Evolutionary conservation across 2,888 invertebrate genomes (phyloP), one percentile per base, ranked within the genome.

Genomic region (Lasioglossum morio): DNA sequence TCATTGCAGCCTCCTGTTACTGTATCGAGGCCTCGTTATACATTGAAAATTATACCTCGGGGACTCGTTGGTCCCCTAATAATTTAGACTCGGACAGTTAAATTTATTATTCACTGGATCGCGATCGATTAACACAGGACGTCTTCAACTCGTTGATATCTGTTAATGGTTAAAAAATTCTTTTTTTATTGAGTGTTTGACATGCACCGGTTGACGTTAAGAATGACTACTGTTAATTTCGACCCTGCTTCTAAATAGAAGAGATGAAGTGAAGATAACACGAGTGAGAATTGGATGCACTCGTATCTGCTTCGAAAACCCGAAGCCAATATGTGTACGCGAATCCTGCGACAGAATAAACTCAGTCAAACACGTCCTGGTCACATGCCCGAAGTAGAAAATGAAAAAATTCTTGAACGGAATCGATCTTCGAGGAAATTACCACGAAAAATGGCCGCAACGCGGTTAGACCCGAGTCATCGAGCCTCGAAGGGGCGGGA

Each of bases 401-500:
- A n/a, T n/a, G 57, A 57, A 63, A 4, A 19, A 63, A 27, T 63
- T 63, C 30, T 2, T 30, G 16, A 63, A 63, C 63, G 30, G 63
- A 16, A 48, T 78, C 69, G 75, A 82, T 76, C n/a, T 63, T 78
- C 78, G 53, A 60, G 53, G 69, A 53, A 77, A 77, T 72, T 48
- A 66, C 37, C 37, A 23, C 14, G 37, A 48, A 37, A 75, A 79
- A 84, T 73, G 74, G 78, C 77, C 70, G 80, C 70, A 40, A 14
- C 72, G 69, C 30, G 23, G 79, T 72, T 27, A 72, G 72, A 77
- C 60, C 46, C 34, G 48, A 63, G 70, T 60, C 37, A 66, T 73
- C 14, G 70, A 85, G 63, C 72, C 66, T 79, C 46, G 66, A 77
- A 82, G 83, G 76, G 74, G 57, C 69, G 73, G 27, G 43, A 60